These are phyloP conservation scores for Anthoscopus minutus DNA, from an alignment of 2,113 vertebrate species.

Conservation along the genomic window DNA sequence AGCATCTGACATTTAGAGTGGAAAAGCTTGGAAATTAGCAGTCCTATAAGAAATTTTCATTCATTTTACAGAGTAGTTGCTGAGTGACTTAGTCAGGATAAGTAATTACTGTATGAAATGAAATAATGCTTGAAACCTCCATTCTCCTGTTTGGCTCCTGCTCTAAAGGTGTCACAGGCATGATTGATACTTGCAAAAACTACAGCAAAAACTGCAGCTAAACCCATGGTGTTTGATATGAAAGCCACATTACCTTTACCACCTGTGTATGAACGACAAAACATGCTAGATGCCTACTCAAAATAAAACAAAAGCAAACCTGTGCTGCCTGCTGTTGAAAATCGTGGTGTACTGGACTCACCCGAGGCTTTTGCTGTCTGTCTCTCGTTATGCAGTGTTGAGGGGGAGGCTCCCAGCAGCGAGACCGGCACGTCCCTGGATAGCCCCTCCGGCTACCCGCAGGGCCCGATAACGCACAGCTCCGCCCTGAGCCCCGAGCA, in stretches of 20 bases:
- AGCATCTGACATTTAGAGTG: background rate
- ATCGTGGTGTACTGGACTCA: background rate
- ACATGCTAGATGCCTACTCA: background rate
- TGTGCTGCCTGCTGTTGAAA: background rate
- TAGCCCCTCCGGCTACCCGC: conserved; percentile 76
- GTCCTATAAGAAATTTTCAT: background rate
- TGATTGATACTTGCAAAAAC: background rate
- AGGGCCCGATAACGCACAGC: conserved; percentile 79
- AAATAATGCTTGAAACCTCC: background rate
- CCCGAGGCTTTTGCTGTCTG: background rate
- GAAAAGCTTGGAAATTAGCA: background rate
- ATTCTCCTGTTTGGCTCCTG: background rate
- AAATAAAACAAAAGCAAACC: background rate
- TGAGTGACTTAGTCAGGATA: background rate
- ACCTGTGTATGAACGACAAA: no score
- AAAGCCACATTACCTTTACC: background rate
- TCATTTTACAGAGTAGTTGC: background rate
- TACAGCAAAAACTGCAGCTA: background rate
- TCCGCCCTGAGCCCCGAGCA: conserved; percentile 79
- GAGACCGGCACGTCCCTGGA: conserved; percentile 85
- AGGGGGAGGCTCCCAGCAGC: conserved; percentile 86
- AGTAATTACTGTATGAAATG: background rate
- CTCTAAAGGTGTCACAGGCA: background rate
- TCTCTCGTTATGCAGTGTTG: conserved; percentile 75
- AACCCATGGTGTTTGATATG: background rate